phyloP scores from a whole-genome alignment of 2,797 vertebrate species.

The Kryptolebias ocellatus region DNA sequence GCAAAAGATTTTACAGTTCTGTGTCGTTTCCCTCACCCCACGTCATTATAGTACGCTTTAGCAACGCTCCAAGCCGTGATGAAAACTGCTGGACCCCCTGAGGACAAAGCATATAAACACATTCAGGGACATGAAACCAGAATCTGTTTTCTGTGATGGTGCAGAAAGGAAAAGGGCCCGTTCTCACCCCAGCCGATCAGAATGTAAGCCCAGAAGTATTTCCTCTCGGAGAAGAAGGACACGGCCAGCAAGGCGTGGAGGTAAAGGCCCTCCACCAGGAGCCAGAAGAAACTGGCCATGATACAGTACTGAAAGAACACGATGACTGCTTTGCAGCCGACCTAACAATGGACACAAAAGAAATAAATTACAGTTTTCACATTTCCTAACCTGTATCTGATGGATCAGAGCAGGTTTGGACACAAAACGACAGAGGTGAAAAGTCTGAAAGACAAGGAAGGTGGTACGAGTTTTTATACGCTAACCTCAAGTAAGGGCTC shows the following conservation, averaged over 20 bases:
- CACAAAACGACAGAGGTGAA: no score
- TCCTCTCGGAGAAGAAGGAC: constrained; percentile 97
- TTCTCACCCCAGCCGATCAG: constrained; percentile 95
- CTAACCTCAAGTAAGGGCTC: no score
- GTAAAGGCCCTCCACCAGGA: constrained; percentile 95
- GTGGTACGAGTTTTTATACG: no score
- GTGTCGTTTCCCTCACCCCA: constrained; percentile 71
- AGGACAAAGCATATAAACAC: constrained; percentile 26
- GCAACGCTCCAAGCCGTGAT: constrained; percentile 89
- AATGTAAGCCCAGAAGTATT: constrained; percentile 99
- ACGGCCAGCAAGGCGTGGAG: constrained; percentile 92
- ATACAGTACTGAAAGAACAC: constrained; percentile 97
- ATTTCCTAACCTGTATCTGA: neutral
- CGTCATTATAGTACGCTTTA: constrained; percentile 85
- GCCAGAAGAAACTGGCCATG: constrained; percentile 99
- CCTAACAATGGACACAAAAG: constrained; percentile 76
- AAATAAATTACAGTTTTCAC: neutral
- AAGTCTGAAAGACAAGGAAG: no score
- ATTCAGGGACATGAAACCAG: neutral
- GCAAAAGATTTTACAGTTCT: neutral
- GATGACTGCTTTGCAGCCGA: constrained; percentile 92
- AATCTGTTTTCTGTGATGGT: constrained; percentile 2
- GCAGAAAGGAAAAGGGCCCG: constrained; percentile 9
- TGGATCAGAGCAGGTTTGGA: neutral
- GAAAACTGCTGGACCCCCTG: constrained; percentile 90